Base-by-base conservation (phyloP, 2,797 vertebrate species). In the Cyclura pinguis region DNA sequence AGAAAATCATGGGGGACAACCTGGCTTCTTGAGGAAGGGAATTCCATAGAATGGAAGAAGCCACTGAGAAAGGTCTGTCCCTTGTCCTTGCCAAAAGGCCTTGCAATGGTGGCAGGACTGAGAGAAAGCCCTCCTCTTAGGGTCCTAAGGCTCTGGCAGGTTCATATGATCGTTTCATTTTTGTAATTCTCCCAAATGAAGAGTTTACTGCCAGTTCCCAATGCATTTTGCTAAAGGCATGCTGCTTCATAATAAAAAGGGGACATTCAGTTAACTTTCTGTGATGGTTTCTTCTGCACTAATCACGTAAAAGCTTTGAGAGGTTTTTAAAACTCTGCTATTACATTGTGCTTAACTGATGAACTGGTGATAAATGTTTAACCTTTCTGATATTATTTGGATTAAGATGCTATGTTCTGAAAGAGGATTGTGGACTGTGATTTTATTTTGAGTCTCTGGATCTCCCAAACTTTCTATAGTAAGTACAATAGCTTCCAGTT, bases 381-480 rank as follows among this genome's bases (percentile, higher is more conserved):
- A 96, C 97, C 96, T 97, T 96, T 95, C 91, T 93, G 42, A 96
- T 97, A 97, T 97, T 97, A 96, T 98, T 98, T 97, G 97, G 97
- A 98, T 98, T 97, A 98, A 97, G 96, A 98, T 96, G 95, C 97
- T 97, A 96, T 95, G 96, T 96, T 96, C 94, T 93, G 96, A 97
- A 97, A 98, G 97, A 97, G 98, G 97, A 98, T 97, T 97, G 95
- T 98, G 98, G 98, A 98, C 98, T 98, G 98, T 98, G 98, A 98
- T 98, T 98, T 99, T 98, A 98, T 98, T 98, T 98, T 98, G 95
- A 97, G 94, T 95, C 95, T 95, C 72, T 93, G 96, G 96, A 95
- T 91, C 93, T 96, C 94, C 95, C 93, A 92, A 95, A 91, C 96
- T 89, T 91, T 84, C 94, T 90, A 94, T 96, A 96, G 89, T 95